A percentile compares a stretch with the other conserved stretches of the same genome.
Evolutionary conservation across 1,140 invertebrate species (phyloP).

Genomic region (Polypedilum vanderplanki): DNA sequence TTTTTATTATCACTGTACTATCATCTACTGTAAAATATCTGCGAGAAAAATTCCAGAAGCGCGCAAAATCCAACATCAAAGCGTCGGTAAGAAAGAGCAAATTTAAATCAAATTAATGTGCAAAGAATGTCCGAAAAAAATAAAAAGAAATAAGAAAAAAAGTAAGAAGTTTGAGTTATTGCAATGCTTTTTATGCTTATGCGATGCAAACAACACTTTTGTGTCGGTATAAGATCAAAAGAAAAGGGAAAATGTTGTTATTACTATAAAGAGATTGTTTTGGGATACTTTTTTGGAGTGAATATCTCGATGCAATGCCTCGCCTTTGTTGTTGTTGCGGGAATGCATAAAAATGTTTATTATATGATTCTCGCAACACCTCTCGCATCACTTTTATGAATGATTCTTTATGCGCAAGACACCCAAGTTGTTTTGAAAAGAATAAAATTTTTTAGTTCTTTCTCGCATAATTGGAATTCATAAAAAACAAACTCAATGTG

Average conservation of each 20-base stretch:
- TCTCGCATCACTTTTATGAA: not conserved
- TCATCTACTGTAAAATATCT: not conserved
- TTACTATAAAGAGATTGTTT: not conserved
- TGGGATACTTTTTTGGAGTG: not conserved
- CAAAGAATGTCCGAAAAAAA: not conserved
- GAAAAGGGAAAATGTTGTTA: not conserved
- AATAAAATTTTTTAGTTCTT: not conserved
- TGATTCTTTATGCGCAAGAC: not conserved
- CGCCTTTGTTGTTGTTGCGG: too few species aligned
- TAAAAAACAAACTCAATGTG: not conserved
- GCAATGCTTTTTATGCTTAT: not conserved
- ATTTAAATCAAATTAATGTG: constrained; percentile 27
- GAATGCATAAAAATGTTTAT: constrained; percentile 14
- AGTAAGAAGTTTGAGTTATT: not conserved
- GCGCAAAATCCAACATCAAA: constrained; percentile 9
- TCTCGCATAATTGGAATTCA: not conserved
- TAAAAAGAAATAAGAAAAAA: not conserved
- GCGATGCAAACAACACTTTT: not conserved
- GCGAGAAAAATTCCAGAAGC: constrained; percentile 12
- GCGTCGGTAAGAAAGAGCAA: not conserved
- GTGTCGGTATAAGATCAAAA: constrained; percentile 16
- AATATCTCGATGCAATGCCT: too few species aligned
- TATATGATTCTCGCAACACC: constrained; percentile 17
- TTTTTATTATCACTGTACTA: constrained; percentile 36
- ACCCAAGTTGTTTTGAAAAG: not conserved